Percentiles rank a stretch among this genome's conserved stretches.
Conservation (phyloP, 2,113 vertebrate species). For the Motacilla tschutschensis region DNA sequence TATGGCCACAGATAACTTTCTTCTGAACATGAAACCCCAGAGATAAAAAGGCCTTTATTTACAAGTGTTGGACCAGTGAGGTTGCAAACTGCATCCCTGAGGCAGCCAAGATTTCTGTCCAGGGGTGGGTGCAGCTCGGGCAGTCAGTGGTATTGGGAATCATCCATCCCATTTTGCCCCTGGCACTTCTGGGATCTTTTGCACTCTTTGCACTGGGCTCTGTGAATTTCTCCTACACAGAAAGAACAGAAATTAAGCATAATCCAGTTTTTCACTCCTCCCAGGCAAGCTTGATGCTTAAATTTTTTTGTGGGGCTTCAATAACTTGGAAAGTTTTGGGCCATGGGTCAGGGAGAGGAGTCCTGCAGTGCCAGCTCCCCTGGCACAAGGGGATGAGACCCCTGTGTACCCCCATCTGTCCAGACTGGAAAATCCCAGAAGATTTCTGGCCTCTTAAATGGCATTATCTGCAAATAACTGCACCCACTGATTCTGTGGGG, state of each 20-base stretch:
- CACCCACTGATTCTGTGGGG: too few relatives aligned
- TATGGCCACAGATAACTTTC: neutral
- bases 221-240: neutral
- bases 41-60: conserved; percentile 12
- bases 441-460: neutral
- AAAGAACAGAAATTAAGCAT: neutral
- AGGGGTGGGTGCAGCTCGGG: neutral
- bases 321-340: neutral
- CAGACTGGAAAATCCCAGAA: neutral
- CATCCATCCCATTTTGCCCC: neutral
- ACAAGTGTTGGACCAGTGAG: neutral
- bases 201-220: neutral
- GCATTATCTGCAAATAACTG: neutral
- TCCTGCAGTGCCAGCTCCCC: neutral
- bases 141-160: neutral
- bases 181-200: neutral
- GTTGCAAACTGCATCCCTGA: neutral
- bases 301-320: neutral
- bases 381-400: accelerated
- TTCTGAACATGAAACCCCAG: neutral
- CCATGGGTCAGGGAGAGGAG: accelerated
- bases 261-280: neutral
- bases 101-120: neutral
- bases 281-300: neutral
- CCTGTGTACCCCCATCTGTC: accelerated